These are phyloP conservation scores for Drosophila leonis DNA, from an alignment of 2,888 invertebrate species.

Conservation along the genomic window DNA sequence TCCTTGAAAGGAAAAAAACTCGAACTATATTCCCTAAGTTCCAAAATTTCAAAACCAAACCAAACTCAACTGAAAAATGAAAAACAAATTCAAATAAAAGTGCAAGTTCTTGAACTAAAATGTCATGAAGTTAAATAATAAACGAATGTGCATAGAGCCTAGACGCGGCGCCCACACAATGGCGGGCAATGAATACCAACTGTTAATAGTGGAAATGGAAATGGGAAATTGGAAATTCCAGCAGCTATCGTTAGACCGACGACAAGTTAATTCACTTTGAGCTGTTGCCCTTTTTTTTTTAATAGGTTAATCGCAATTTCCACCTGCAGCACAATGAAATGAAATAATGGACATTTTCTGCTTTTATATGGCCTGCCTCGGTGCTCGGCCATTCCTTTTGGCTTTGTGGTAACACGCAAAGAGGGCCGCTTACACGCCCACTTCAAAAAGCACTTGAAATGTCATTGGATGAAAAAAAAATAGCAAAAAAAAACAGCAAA, in stretches of 20 bases:
- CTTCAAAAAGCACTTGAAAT: slow-evolving; percentile 49
- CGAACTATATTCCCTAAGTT: neutral
- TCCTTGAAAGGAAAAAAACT: neutral
- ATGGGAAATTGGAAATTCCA: slow-evolving; percentile 23
- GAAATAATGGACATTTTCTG: slow-evolving; percentile 40
- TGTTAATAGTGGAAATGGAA: slow-evolving; percentile 17
- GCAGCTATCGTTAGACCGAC: slow-evolving; percentile 9
- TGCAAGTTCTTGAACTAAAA: neutral
- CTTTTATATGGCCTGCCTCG: slow-evolving; percentile 7
- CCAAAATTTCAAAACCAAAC: neutral
- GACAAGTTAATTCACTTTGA: slow-evolving; percentile 47
- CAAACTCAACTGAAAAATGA: neutral
- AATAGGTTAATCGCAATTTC: slow-evolving; percentile 63
- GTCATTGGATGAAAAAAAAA: neutral
- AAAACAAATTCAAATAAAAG: neutral
- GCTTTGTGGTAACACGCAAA: slow-evolving; percentile 40
- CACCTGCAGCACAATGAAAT: slow-evolving; percentile 56
- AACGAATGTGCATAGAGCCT: neutral
- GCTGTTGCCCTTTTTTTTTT: slow-evolving; percentile 23
- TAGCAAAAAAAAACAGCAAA: neutral
- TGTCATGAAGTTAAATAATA: neutral
- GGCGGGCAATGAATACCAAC: slow-evolving; percentile 1
- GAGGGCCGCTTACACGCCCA: slow-evolving; percentile 4
- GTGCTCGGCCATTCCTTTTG: neutral
- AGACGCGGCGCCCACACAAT: neutral